A percentile compares a stretch with the other conserved stretches of the same genome.
Evolutionary conservation across 1,140 invertebrate species (phyloP).

Genomic region (Wiebesia pumilae): DNA sequence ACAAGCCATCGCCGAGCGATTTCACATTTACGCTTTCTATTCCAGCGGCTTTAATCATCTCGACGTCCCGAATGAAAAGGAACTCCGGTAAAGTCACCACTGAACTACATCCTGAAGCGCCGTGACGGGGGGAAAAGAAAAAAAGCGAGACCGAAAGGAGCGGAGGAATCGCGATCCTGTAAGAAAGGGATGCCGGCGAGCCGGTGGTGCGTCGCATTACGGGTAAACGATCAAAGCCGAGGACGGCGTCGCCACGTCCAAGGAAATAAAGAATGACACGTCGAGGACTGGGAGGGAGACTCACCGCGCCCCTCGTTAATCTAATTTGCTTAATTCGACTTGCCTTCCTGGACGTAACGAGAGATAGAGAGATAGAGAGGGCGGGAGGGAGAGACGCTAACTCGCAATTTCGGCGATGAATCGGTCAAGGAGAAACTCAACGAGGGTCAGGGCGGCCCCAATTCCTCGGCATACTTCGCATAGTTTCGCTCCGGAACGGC

Average conservation of each 20-base stretch:
- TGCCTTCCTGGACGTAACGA: neutral
- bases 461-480: conserved; percentile 11
- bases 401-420: conserved; percentile 37
- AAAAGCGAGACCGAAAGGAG: neutral
- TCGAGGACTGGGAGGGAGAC: neutral
- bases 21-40: neutral
- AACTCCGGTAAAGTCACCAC: neutral
- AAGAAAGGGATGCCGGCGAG: conserved; percentile 35
- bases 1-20: neutral
- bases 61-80: neutral
- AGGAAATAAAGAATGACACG: conserved; percentile 16
- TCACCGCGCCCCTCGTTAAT: conserved; percentile 18
- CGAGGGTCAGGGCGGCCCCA: neutral
- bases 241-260: neutral
- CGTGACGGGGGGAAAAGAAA: neutral
- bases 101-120: neutral
- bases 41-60: conserved; percentile 17
- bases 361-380: neutral
- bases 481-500: neutral
- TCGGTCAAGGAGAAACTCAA: conserved; percentile 49
- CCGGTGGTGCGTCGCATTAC: conserved; percentile 48
- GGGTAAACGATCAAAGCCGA: conserved; percentile 48
- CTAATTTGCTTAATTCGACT: conserved; percentile 47
- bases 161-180: neutral
- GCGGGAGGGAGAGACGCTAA: neutral